Percentiles rank a stretch among this genome's conserved stretches.
These are phyloP conservation scores for Steinernema feltiae DNA, from an alignment of 1,140 invertebrate species.

Conservation along the genomic window DNA sequence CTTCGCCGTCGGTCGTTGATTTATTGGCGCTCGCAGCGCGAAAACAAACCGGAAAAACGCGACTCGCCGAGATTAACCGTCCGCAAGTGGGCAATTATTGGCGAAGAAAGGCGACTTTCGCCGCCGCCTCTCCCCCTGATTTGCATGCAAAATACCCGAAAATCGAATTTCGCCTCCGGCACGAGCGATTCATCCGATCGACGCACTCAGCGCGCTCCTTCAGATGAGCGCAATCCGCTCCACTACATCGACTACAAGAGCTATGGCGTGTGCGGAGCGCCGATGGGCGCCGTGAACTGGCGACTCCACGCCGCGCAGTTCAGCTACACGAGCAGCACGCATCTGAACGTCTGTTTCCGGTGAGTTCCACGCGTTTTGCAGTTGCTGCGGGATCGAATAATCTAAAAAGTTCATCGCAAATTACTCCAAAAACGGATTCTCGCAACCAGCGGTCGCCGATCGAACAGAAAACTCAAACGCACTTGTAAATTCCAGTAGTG, in stretches of 20 bases:
- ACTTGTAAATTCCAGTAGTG: no score
- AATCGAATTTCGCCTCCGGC: background rate
- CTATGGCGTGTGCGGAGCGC: slow-evolving; percentile 58
- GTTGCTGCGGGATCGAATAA: background rate
- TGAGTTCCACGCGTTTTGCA: background rate
- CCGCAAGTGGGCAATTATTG: background rate
- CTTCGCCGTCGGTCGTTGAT: background rate
- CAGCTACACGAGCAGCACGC: background rate
- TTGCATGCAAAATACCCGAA: slow-evolving; percentile 9
- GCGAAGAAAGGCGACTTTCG: background rate
- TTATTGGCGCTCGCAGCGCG: background rate
- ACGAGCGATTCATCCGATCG: no score
- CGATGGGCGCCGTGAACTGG: slow-evolving; percentile 60
- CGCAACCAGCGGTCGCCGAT: no score
- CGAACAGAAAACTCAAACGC: no score
- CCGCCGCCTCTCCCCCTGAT: slow-evolving; percentile 11
- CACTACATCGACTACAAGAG: slow-evolving; percentile 60
- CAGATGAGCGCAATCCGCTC: slow-evolving; percentile 53
- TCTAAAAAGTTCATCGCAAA: background rate
- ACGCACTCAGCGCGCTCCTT: slow-evolving; percentile 18
- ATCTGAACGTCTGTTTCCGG: background rate
- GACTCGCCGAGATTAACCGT: slow-evolving; percentile 5
- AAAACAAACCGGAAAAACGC: slow-evolving; percentile 13
- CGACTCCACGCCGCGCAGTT: slow-evolving; percentile 46
- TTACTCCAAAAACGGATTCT: background rate